Evolutionary conservation across 2,113 vertebrate species (phyloP).

Genomic region (Cairina moschata): DNA sequence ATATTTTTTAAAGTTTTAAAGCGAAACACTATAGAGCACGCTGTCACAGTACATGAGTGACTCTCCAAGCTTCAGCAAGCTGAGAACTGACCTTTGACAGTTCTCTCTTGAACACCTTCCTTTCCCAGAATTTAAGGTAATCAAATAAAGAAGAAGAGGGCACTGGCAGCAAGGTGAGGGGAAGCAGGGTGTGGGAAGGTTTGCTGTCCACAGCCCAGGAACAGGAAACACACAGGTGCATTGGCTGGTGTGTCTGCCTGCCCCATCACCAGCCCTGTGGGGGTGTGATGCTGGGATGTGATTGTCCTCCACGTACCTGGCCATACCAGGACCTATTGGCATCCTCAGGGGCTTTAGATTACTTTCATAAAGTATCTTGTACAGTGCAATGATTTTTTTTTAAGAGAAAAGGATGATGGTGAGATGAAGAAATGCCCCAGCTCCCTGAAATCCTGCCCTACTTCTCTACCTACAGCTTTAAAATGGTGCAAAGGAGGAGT

Average conservation of each 20-base stretch:
- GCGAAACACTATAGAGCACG: background rate
- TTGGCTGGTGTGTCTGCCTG: background rate
- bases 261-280: background rate
- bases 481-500: conserved; percentile 38
- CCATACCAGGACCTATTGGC: fast-evolving
- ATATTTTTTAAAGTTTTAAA: background rate
- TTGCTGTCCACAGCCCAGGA: background rate
- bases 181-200: fast-evolving
- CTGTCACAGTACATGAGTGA: fast-evolving
- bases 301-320: background rate
- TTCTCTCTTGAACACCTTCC: fast-evolving
- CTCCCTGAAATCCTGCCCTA: background rate
- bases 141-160: background rate
- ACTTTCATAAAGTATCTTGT: background rate
- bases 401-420: fast-evolving
- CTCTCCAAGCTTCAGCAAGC: background rate
- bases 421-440: background rate
- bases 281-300: fast-evolving
- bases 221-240: background rate
- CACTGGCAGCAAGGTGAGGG: background rate
- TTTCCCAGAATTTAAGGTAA: background rate
- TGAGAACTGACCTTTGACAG: background rate
- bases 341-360: background rate
- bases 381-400: background rate
- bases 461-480: background rate